Evolutionary conservation across 2,113 vertebrate genomes (phyloP).

Genomic region (Chamaea fasciata): DNA sequence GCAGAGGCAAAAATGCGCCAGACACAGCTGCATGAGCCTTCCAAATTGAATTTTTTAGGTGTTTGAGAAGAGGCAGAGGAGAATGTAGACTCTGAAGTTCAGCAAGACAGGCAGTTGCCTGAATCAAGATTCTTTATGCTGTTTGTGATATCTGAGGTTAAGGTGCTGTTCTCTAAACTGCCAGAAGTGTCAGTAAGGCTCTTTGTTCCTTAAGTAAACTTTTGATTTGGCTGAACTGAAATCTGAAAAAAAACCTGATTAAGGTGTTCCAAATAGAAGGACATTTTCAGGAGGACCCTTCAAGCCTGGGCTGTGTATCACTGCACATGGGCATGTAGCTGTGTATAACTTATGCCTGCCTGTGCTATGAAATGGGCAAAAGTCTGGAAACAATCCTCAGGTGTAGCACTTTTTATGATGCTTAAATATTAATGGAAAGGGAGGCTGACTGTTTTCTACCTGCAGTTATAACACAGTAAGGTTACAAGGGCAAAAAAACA

Average conservation of each 20-base stretch:
- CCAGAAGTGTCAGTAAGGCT: neutral
- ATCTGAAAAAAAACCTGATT: neutral
- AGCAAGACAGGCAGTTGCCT: neutral
- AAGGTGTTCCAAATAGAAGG: neutral
- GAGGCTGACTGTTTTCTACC: neutral
- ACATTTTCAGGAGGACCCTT: neutral
- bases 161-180: neutral
- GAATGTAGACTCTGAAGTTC: neutral
- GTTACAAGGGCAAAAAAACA: neutral
- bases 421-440: neutral
- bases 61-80: neutral
- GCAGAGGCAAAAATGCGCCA: neutral
- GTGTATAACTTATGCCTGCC: rapidly evolving
- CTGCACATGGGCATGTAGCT: rapidly evolving
- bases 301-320: neutral
- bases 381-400: neutral
- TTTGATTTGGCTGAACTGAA: neutral
- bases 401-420: neutral
- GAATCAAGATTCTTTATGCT: neutral
- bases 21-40: neutral
- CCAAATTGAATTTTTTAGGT: neutral
- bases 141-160: neutral
- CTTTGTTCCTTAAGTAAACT: neutral
- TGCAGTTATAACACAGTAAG: neutral
- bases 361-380: neutral